Base-by-base conservation (phyloP, 2,888 invertebrate species). In the Synanthedon vespiformis region DNA sequence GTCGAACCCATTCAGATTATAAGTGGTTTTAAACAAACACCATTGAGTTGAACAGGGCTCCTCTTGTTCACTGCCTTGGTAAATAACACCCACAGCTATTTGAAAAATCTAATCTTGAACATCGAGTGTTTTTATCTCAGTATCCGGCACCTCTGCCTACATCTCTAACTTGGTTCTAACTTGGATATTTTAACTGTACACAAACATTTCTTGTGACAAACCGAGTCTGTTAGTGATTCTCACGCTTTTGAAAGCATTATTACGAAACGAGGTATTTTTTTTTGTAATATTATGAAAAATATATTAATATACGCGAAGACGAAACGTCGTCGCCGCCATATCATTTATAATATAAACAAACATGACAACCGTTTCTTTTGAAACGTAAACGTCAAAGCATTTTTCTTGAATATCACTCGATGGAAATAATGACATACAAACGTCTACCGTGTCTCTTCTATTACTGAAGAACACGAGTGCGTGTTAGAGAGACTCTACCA, bases 11-110 rank as follows among this genome's bases (percentile, higher is more conserved):
- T 84, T 74, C 70, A 80, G 70, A 64, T 62, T 68, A 67, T 59
- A 75, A 83, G 82, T 81, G 81, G 68, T 80, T 82, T 80, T 77
- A 74, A 80, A 81, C 80, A 82, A 83, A 82, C 80, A 82, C 60
- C 70, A 75, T 79, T 74, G 74, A 76, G 74, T 58, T 56, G 70
- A 72, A 75, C 72, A 76, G 72, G 66, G 68, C 63, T 65, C 34
- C 75, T 73, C 76, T 79, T 74, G 70, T 74, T 69, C 71, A 63
- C 69, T 64, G 61, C 56, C 67, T 71, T 61, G 58, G 69, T 72
- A 78, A 80, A 80, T 71, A 80, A 65, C 71, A 68, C 68, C 62
- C 55, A 52, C 51, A 61, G 58, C 60, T 77, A 70, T 80, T 74
- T 71, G 74, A 75, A 78, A 77, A 78, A 72, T 75, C 65, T 80